Base-by-base conservation (phyloP, 1,140 invertebrate species). In the Drosophila navojoa region DNA sequence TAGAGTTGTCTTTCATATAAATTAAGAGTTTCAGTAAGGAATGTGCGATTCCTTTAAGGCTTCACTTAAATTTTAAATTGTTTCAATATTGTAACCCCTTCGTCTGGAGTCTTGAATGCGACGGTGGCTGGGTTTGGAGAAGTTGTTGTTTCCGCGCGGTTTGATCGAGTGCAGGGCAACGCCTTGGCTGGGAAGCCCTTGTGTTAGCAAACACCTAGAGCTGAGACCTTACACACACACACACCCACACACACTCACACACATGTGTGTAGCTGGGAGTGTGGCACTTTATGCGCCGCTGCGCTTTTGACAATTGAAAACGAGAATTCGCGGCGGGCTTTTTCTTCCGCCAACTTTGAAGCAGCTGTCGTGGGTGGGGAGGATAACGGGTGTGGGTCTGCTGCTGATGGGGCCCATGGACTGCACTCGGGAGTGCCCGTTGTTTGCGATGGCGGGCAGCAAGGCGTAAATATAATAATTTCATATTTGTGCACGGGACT, bases 211-310 rank as follows among this genome's bases (percentile, higher is more conserved):
- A 87, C 84, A 74, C 79, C 79, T 69, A 60, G 22, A 45, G 40
- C 42, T 29, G 27, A 7, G 57, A n/a, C 57, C 45, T 16, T 57
- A 54, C 40, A 66, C 29, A 38, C 54, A 22, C 60, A 32, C 61
- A 44, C 61, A 53, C 45, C 7, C 54, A 22, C 63, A 61, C 40
- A 66, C 29, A 38, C 54, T 44, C 73, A 53, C 70, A 52, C 52
- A 4, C 19, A 66, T 13, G 44, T 9, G 25, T 32, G 40, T 13
- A 40, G 22, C 32, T 58, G 47, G 69, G 84, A 89, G 84, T 89
- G 84, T 89, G 85, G 84, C 84, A 89, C 67, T 89, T 80, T 89
- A 68, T 80, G 84, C 84, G 45, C 77, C 74, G 84, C 50, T 89
- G 77, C 62, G 50, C 70, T 80, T 62, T 89, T 55, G 68, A 89